Conservation (phyloP, 2,113 vertebrate genomes). For the Apodemus speciosus region DNA sequence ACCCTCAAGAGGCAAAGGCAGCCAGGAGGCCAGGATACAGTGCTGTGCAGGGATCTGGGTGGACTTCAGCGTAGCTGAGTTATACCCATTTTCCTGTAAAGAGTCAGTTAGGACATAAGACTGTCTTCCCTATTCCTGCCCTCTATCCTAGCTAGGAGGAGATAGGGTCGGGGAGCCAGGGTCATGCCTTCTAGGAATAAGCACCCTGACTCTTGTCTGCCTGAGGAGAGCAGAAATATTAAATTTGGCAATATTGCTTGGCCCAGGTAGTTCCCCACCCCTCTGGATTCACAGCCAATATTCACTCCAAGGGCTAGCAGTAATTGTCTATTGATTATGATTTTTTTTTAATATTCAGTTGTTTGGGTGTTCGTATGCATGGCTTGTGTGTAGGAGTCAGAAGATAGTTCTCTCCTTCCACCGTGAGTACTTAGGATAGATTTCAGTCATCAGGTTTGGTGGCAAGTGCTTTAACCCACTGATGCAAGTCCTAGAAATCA, state of each 20-base stretch:
- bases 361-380: neutral
- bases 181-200: neutral
- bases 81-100: neutral
- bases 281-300: neutral
- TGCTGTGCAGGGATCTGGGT: neutral
- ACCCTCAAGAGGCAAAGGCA: neutral
- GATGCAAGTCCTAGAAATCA: neutral
- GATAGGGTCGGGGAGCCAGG: neutral
- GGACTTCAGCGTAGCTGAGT: neutral
- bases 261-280: neutral
- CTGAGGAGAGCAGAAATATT: neutral
- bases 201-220: neutral
- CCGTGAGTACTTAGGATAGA: neutral
- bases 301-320: too few species aligned
- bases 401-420: neutral
- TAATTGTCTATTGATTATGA: neutral
- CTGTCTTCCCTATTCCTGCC: neutral
- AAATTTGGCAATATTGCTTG: too few species aligned
- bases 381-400: neutral
- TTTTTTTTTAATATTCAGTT: neutral
- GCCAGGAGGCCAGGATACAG: neutral
- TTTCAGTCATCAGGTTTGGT: neutral
- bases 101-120: neutral
- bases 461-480: neutral
- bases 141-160: neutral